Evolutionary conservation across 2,797 vertebrate species (phyloP).

Genomic region (Acipenser transmontanus): DNA sequence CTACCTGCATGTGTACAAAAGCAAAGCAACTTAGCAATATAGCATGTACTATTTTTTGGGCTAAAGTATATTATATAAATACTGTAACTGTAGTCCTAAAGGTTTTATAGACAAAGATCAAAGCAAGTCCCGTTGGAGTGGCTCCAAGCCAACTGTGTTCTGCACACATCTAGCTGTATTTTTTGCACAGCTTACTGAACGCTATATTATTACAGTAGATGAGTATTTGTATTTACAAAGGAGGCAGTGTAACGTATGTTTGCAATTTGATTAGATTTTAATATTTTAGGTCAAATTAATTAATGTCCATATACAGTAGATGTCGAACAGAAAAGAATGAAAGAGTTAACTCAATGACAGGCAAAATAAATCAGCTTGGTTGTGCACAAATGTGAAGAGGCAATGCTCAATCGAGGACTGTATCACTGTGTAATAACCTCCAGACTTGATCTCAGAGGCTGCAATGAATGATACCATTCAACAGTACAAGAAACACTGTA

Average conservation of each 20-base stretch:
- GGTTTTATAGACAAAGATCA: no score
- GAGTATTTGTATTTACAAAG: no score
- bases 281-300: constrained; percentile 20
- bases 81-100: no score
- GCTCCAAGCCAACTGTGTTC: no score
- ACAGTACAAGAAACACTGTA: constrained; percentile 11
- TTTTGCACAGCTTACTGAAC: no score
- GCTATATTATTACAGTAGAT: no score
- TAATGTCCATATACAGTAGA: constrained; percentile 9
- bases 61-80: no score
- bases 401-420: constrained; percentile 4
- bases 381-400: constrained; percentile 4
- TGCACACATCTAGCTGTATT: no score
- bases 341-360: constrained; percentile 2
- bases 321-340: not conserved
- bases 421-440: constrained; percentile 14
- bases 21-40: no score
- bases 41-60: no score
- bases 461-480: constrained; percentile 28
- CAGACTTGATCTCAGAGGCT: constrained; percentile 23
- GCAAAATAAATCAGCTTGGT: constrained; percentile 15
- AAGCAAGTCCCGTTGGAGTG: no score
- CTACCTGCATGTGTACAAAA: no score
- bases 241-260: not conserved
- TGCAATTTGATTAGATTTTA: not conserved